These are phyloP conservation scores for Drosophila anomalata DNA, from an alignment of 2,888 invertebrate genomes.

Conservation along the genomic window DNA sequence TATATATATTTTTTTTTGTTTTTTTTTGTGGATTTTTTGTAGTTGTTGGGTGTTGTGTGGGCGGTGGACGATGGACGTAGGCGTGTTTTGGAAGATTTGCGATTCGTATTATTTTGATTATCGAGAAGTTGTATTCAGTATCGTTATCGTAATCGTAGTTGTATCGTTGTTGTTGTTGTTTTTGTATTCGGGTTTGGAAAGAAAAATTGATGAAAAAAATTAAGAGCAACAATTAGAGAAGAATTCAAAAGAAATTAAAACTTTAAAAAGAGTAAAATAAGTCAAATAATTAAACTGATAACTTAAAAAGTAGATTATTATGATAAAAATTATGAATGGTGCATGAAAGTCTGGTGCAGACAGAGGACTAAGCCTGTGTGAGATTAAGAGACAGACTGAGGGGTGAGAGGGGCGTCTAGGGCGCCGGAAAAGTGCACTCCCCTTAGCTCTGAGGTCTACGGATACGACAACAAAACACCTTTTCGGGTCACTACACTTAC, in stretches of 20 bases:
- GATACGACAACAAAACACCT: slow-evolving; percentile 33
- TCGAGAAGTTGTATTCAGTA: slow-evolving; percentile 31
- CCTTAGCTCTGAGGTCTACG: slow-evolving; percentile 38
- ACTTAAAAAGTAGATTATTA: slow-evolving; percentile 24
- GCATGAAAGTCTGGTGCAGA: slow-evolving; percentile 38
- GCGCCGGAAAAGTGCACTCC: slow-evolving; percentile 25
- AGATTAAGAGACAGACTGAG: slow-evolving; percentile 12
- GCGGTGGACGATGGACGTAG: slow-evolving; percentile 30
- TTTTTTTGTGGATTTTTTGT: slow-evolving; percentile 27
- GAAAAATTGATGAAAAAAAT: slow-evolving; percentile 75
- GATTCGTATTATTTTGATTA: slow-evolving; percentile 25
- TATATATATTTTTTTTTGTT: slow-evolving; percentile 39
- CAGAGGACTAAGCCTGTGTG: slow-evolving; percentile 25
- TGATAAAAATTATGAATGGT: slow-evolving; percentile 38
- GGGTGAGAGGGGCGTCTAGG: slow-evolving; percentile 22
- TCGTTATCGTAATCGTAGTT: slow-evolving; percentile 23
- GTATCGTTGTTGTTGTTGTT: slow-evolving; percentile 40
- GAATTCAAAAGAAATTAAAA: slow-evolving; percentile 62
- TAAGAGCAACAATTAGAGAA: slow-evolving; percentile 76
- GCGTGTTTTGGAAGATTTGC: slow-evolving; percentile 35
- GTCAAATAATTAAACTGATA: slow-evolving; percentile 12
- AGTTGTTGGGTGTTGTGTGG: slow-evolving; percentile 35
- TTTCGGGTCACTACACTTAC: slow-evolving; percentile 37
- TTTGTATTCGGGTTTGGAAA: slow-evolving; percentile 58
- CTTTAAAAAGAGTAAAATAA: slow-evolving; percentile 33